A percentile compares a stretch with the other conserved stretches of the same genome.
Evolutionary conservation across 2,113 vertebrate genomes (phyloP).

Genomic region (Bettongia penicillata): DNA sequence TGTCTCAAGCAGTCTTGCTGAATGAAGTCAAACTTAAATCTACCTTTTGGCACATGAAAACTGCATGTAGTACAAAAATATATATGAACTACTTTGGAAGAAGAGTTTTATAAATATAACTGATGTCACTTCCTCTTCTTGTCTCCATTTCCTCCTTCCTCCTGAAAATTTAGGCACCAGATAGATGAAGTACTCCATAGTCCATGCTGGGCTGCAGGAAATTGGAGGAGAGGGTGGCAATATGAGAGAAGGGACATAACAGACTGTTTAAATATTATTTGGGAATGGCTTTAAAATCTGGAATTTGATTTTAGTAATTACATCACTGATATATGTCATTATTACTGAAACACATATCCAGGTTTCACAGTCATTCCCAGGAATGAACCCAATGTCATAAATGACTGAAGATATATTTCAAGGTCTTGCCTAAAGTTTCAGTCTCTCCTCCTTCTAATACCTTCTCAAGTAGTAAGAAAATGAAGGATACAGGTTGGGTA

Average conservation of each 20-base stretch:
- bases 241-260: not conserved
- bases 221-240: not conserved
- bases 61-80: slow-evolving; percentile 73
- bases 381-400: not conserved
- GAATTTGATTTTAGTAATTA: slow-evolving; percentile 2
- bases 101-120: slow-evolving; percentile 66
- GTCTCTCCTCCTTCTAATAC: not conserved
- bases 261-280: not conserved
- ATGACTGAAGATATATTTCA: not conserved
- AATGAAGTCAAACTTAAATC: slow-evolving; percentile 84
- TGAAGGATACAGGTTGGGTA: not conserved
- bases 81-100: slow-evolving; percentile 80
- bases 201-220: not conserved
- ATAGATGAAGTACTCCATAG: not conserved
- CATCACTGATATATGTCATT: not conserved
- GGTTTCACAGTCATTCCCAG: not conserved
- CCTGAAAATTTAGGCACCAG: not conserved
- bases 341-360: not conserved
- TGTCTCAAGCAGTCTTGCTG: slow-evolving; percentile 78
- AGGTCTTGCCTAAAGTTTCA: not conserved
- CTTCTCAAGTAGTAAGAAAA: not conserved
- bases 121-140: not conserved
- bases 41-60: slow-evolving; percentile 75
- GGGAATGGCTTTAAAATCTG: not conserved
- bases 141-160: not conserved